Percentiles rank a stretch among this genome's conserved stretches.
Evolutionary conservation across 2,888 invertebrate species (phyloP).

Genomic region (Tachina grossa): DNA sequence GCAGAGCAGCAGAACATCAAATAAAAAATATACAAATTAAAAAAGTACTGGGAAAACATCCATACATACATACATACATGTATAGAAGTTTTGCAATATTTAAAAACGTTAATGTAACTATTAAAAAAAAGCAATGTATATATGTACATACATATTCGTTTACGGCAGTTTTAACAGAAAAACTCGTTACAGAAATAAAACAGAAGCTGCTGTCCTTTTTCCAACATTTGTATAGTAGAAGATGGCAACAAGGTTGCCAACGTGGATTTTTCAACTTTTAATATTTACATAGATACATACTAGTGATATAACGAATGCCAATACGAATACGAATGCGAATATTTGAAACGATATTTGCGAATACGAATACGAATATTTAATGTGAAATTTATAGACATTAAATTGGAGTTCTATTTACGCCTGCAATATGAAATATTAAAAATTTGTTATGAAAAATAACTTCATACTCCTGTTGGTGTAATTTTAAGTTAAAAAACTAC

Average conservation of each 20-base stretch:
- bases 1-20: conserved; percentile 72
- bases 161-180: conserved; percentile 37
- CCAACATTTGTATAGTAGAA: neutral
- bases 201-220: conserved; percentile 35
- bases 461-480: too few species aligned
- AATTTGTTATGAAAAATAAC: too few species aligned
- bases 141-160: conserved; percentile 1
- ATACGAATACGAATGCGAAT: too few species aligned
- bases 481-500: too few species aligned
- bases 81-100: conserved; percentile 48
- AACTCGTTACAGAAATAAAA: conserved; percentile 21
- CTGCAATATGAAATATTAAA: too few species aligned
- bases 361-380: too few species aligned
- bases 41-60: conserved; percentile 7
- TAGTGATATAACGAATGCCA: too few species aligned
- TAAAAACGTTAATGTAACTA: conserved; percentile 63
- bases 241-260: neutral
- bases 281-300: neutral
- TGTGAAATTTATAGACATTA: too few species aligned
- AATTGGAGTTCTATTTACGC: too few species aligned
- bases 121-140: conserved; percentile 16
- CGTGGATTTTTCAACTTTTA: neutral
- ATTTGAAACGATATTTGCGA: too few species aligned
- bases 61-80: conserved; percentile 38
- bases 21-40: conserved; percentile 31